phyloP scores from a whole-genome alignment of 1,140 invertebrate species.

The Nymphalis io region DNA sequence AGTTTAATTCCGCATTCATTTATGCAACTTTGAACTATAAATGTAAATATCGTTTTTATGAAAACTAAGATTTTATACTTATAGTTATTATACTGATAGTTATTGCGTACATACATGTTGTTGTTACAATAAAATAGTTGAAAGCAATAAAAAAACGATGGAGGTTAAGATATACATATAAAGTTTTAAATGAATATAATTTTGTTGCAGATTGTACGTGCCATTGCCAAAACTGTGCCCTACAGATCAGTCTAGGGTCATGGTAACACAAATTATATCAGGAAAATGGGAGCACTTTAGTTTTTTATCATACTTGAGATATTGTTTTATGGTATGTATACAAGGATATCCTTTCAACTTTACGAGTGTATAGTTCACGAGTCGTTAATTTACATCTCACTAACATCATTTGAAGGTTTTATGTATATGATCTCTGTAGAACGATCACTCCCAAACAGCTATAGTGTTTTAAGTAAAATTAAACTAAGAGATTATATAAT shows the following conservation, averaged over 20 bases:
- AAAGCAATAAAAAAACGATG: not conserved
- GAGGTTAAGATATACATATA: not conserved
- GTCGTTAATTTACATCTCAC: not conserved
- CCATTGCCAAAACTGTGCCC: constrained; percentile 57
- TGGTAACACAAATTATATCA: constrained; percentile 60
- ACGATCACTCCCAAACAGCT: no score
- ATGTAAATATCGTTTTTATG: no score
- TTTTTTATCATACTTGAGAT: constrained; percentile 62
- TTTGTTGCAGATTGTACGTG: constrained; percentile 46
- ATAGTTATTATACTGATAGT: no score
- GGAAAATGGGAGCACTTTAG: constrained; percentile 57
- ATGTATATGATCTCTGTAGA: no score
- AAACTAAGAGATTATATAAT: no score
- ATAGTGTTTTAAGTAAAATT: no score
- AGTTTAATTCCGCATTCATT: no score
- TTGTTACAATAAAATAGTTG: not conserved
- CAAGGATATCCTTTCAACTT: not conserved
- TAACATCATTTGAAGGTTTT: not conserved
- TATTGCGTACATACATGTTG: no score
- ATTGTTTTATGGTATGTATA: constrained; percentile 55
- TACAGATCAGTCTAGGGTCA: constrained; percentile 55
- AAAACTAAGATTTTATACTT: no score
- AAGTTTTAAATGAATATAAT: not conserved
- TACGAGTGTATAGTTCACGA: not conserved
- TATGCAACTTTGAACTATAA: no score